Conservation (phyloP, 2,113 vertebrate genomes). For the Pachyramphus minor region DNA sequence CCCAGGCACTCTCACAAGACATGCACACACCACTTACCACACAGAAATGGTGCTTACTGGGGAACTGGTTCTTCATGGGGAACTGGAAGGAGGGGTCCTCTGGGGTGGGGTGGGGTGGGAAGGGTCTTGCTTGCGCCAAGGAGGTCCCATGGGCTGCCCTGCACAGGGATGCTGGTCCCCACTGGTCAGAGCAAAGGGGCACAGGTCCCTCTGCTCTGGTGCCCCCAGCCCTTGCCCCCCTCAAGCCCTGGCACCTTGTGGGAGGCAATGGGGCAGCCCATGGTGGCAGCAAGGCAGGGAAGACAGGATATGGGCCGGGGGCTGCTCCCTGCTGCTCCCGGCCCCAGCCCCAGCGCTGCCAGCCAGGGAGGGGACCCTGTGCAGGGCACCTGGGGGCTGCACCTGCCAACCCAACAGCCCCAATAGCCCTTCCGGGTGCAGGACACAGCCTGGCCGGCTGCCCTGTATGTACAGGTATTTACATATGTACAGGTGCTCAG, state of each 20-base stretch:
- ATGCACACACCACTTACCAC: constrained; percentile 29
- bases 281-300: background rate
- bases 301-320: background rate
- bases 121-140: background rate
- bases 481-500: constrained; percentile 46
- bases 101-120: background rate
- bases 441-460: background rate
- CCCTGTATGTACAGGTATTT: constrained; percentile 25
- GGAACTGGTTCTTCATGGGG: background rate
- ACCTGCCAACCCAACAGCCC: background rate
- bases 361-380: background rate
- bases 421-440: constrained; percentile 47
- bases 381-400: background rate
- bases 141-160: background rate
- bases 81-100: background rate
- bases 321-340: background rate
- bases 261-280: background rate
- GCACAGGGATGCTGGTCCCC: background rate
- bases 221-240: background rate
- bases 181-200: background rate
- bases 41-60: background rate
- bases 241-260: background rate
- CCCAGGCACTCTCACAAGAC: background rate
- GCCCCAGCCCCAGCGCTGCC: background rate
- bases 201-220: background rate